phyloP scores from a whole-genome alignment of 2,113 vertebrate genomes.

The Willisornis vidua region DNA sequence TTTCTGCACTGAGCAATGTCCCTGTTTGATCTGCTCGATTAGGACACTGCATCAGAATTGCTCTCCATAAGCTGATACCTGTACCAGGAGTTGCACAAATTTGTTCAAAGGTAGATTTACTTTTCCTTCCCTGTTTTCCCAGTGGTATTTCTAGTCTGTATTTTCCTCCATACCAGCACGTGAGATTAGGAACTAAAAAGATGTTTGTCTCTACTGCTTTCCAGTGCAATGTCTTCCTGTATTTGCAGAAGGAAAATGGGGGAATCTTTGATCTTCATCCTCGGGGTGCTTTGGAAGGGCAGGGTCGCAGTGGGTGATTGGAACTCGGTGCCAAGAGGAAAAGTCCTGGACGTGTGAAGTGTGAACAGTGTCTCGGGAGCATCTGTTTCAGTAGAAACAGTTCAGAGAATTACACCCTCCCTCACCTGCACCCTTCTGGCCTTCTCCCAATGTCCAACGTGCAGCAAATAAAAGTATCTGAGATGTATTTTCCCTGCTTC shows the following conservation, averaged over 20 bases:
- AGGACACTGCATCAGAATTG: not conserved
- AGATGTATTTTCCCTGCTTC: not conserved
- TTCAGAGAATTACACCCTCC: not conserved
- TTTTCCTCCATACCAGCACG: not conserved
- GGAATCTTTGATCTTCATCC: not conserved
- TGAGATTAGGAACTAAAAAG: not conserved
- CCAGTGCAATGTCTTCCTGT: not conserved
- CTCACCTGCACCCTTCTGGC: not conserved
- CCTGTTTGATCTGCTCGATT: not conserved
- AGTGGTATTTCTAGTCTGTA: not conserved
- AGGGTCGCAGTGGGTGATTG: not conserved
- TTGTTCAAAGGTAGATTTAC: not conserved
- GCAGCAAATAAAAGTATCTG: not conserved
- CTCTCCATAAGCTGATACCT: not conserved
- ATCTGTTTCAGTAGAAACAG: not conserved
- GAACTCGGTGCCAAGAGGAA: not conserved
- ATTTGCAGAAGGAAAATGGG: not conserved
- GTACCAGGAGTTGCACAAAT: not conserved
- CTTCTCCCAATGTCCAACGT: not conserved
- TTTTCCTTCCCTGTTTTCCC: not conserved
- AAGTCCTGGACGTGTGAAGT: not conserved
- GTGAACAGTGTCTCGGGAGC: not conserved
- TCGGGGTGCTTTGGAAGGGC: not conserved
- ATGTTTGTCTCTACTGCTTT: not conserved
- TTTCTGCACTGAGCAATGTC: not conserved